Percentiles rank a stretch among this genome's conserved stretches.
These are phyloP conservation scores for Pungitius pungitius DNA, from an alignment of 2,113 vertebrate species.

Conservation along the genomic window DNA sequence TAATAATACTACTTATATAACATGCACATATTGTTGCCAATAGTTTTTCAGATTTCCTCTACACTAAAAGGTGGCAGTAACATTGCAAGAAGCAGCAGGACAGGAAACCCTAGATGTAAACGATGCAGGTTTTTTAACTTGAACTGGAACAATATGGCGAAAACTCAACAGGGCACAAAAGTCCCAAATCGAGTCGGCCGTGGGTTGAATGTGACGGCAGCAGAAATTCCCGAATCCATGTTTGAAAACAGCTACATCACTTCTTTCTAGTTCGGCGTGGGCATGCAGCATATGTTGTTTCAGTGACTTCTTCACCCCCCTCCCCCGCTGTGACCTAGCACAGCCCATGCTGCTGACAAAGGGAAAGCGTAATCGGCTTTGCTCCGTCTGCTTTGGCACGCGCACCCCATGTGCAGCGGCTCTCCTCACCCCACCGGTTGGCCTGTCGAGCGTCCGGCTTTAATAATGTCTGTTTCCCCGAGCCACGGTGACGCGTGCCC, in stretches of 20 bases:
- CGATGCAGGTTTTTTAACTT: not conserved
- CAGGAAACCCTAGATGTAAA: not conserved
- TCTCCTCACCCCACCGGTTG: not conserved
- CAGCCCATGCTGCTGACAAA: slow-evolving; percentile 52
- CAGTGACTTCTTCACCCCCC: slow-evolving; percentile 19
- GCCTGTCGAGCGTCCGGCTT: slow-evolving; percentile 7
- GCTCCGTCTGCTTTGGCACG: slow-evolving; percentile 36
- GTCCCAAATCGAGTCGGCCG: no score
- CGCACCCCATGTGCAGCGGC: slow-evolving; percentile 11
- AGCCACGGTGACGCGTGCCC: not conserved
- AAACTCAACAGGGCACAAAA: no score
- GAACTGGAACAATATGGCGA: not conserved
- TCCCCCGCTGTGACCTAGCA: slow-evolving; percentile 32
- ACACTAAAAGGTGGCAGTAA: not conserved
- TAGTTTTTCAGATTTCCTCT: not conserved
- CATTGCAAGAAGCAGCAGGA: not conserved
- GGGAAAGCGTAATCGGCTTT: slow-evolving; percentile 64
- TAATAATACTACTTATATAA: no score
- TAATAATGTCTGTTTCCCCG: not conserved
- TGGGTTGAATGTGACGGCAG: no score
- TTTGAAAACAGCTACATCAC: not conserved
- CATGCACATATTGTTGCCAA: not conserved
- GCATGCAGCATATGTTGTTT: slow-evolving; percentile 17
- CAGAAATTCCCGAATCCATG: not conserved
- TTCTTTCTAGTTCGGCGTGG: not conserved